Evolutionary conservation across 2,797 vertebrate species (phyloP).

Genomic region (Sibirionetta formosa): DNA sequence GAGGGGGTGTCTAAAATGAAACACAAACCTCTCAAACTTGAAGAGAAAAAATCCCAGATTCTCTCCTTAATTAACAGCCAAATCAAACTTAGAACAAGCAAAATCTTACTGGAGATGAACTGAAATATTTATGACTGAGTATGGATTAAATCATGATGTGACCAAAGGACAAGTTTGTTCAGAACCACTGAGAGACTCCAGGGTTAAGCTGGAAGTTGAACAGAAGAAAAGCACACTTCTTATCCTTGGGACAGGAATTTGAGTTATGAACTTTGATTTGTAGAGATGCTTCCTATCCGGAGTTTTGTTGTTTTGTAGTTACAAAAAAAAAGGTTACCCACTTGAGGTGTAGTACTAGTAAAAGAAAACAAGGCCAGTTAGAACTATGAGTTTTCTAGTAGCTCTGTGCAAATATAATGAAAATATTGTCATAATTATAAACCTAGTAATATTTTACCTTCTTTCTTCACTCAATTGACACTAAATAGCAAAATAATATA

Average conservation of each 20-base stretch:
- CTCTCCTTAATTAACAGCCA: background rate
- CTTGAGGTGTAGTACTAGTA: background rate
- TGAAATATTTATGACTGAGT: background rate
- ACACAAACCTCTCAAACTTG: background rate
- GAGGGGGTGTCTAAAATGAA: conserved; percentile 31
- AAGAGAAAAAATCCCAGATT: background rate
- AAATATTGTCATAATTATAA: background rate
- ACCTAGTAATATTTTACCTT: background rate
- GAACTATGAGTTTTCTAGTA: background rate
- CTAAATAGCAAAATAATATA: background rate
- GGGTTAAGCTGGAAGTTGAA: background rate
- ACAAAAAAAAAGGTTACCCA: background rate
- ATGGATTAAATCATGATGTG: background rate
- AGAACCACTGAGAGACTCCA: background rate
- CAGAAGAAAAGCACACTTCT: background rate
- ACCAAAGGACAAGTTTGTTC: background rate
- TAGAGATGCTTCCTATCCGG: background rate
- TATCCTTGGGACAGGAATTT: background rate
- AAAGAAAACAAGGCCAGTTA: background rate
- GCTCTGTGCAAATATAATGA: background rate
- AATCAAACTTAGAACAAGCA: background rate
- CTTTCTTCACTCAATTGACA: background rate
- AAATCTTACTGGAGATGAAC: background rate
- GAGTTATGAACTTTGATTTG: background rate
- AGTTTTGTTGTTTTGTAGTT: background rate